Evolutionary conservation across 64 coral and sea anemone species (phyloP), one percentile per base, ranked within the genome.

Genomic region (Orbicella faveolata): DNA sequence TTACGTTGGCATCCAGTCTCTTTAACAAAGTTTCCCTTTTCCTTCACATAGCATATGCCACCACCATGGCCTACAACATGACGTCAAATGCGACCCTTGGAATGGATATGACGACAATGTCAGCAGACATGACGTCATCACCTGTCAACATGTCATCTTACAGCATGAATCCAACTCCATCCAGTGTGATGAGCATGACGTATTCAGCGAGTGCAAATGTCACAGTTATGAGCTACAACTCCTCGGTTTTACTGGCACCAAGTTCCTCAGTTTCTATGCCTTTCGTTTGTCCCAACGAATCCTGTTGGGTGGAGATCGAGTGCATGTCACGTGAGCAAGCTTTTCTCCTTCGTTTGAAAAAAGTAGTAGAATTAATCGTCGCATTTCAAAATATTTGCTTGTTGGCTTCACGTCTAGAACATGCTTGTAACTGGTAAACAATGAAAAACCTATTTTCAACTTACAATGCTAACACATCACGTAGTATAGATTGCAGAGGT

Each of bases 271-370:
- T 82, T 26, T 83, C 81, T 11, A 35, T 10, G 82, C 36, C 82
- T 20, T 37, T 72, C 48, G 2, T 48, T 51, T 85, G 82, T 25
- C n/a, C 64, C 2, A 51, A 44, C 19, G 17, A 23, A 16, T 37
- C 65, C 52, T 85, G 82, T 44, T 85, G 82, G 82, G 17, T 35
- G 23, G 36, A 85, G 18, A 41, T 85, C 10, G 63, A 70, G 21
- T 85, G 82, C 14, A 72, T 20, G 37, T 25, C 63, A 26, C 36
- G 82, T 85, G 30, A 85, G 82, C 53, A 72, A 63, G 5, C n/a
- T 2, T 36, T 81, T 78, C 12, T 11, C 33, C 1, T 19, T 68
- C 23, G 21, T 68, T 20, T 20, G 1, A 25, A 23, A 19, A 25
- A 68, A 48, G 44, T 6, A 48, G 44, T 6, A 6, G 4, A 48